Conservation (phyloP, 2,113 vertebrate species). For the Prietella phreatophila region DNA sequence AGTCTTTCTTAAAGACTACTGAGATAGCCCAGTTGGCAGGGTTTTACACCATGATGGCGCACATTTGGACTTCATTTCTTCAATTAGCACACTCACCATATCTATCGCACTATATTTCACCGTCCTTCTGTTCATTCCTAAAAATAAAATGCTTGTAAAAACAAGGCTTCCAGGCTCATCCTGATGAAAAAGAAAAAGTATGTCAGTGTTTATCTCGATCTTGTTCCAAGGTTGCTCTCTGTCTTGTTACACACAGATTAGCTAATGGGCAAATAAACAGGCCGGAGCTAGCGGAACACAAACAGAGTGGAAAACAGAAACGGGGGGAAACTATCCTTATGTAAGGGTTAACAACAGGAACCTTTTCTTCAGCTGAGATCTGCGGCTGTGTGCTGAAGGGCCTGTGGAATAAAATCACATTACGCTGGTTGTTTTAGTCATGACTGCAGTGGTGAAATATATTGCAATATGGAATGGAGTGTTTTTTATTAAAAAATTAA, state of each 20-base stretch:
- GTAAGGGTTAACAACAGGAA: slow-evolving; percentile 10
- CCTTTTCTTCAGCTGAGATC: background rate
- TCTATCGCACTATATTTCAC: background rate
- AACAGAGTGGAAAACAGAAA: slow-evolving; percentile 12
- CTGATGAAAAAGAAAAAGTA: background rate
- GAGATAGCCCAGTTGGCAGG: background rate
- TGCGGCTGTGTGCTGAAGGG: background rate
- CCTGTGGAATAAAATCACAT: slow-evolving; percentile 4
- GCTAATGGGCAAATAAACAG: slow-evolving; percentile 48
- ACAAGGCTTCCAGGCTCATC: background rate
- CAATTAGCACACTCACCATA: slow-evolving; percentile 1
- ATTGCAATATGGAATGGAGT: background rate
- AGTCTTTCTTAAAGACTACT: background rate
- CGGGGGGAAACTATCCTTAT: background rate
- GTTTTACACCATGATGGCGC: slow-evolving; percentile 4
- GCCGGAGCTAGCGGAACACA: slow-evolving; percentile 8
- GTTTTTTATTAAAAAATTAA: background rate
- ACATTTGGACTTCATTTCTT: slow-evolving; percentile 32
- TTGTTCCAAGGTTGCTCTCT: background rate
- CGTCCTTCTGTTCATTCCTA: background rate
- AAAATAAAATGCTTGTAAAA: background rate
- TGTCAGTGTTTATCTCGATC: background rate
- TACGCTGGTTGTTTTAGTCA: background rate
- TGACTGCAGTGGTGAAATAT: background rate
- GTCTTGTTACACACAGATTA: slow-evolving; percentile 35